These are phyloP conservation scores for Dendrophyllia cribrosa DNA, from an alignment of 64 coral and sea anemone species.

Conservation along the genomic window DNA sequence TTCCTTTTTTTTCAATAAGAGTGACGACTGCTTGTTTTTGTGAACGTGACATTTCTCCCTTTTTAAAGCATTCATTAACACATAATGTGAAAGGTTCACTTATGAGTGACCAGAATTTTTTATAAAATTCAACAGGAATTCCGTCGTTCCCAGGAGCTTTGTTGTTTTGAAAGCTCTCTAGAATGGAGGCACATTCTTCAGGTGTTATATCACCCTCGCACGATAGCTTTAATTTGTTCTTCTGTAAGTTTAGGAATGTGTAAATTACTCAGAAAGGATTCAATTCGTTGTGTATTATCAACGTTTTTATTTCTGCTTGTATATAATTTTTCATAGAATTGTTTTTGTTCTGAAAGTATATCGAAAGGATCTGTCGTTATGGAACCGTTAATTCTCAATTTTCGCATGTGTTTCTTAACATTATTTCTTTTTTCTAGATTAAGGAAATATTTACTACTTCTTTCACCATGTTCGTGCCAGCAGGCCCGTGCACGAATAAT, in stretches of 20 bases:
- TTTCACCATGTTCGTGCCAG: conserved; percentile 37
- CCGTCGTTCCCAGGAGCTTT: neutral
- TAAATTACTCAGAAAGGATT: neutral
- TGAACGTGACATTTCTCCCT: too few species aligned
- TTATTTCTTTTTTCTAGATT: neutral
- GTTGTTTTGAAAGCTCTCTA: too few species aligned
- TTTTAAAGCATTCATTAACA: too few species aligned
- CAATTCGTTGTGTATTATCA: neutral
- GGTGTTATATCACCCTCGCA: neutral
- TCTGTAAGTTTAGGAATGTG: neutral
- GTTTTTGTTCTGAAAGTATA: neutral
- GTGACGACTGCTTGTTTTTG: too few species aligned
- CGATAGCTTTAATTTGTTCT: too few species aligned
- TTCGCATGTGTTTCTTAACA: neutral
- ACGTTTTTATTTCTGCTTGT: neutral
- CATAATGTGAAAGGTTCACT: conserved; percentile 11
- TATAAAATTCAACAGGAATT: conserved; percentile 42
- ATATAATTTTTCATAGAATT: neutral
- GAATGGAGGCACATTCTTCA: neutral
- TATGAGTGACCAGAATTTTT: conserved; percentile 6
- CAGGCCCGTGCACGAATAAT: conserved; percentile 44
- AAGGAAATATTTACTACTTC: neutral
- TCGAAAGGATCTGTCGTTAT: neutral
- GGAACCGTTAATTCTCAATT: neutral
- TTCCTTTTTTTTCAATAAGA: too few species aligned